A percentile compares a stretch with the other conserved stretches of the same genome.
phyloP scores from a whole-genome alignment of 1,140 invertebrate species.

The Pogonus chalceus region DNA sequence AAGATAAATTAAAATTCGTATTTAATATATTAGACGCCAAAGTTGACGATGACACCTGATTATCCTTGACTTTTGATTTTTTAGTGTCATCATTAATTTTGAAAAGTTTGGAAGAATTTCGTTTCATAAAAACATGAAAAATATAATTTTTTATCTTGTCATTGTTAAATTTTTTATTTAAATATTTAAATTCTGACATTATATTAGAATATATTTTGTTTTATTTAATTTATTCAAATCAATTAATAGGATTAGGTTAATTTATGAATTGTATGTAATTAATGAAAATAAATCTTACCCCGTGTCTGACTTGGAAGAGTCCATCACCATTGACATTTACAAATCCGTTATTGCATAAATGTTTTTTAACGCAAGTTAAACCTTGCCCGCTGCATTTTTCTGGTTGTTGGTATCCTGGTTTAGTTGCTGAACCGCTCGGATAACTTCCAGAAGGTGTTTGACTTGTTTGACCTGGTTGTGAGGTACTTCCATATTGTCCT shows the following conservation, averaged over 20 bases:
- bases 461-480: neutral
- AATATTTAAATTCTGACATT: neutral
- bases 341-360: slow-evolving; percentile 45
- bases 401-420: neutral
- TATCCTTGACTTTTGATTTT: too few relatives aligned
- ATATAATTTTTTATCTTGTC: neutral
- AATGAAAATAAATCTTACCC: too few relatives aligned
- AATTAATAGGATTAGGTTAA: neutral
- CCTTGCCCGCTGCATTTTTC: slow-evolving; percentile 41
- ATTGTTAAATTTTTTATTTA: too few relatives aligned
- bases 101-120: too few relatives aligned
- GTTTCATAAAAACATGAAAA: too few relatives aligned
- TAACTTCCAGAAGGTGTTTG: neutral
- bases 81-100: too few relatives aligned
- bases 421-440: neutral
- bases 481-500: neutral
- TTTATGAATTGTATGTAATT: neutral
- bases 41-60: too few relatives aligned
- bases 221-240: slow-evolving; percentile 1
- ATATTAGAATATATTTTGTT: neutral
- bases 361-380: slow-evolving; percentile 44
- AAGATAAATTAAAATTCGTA: too few relatives aligned
- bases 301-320: slow-evolving; percentile 36
- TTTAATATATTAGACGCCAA: too few relatives aligned
- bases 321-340: slow-evolving; percentile 38